Evolutionary conservation across 2,888 invertebrate species (phyloP), one percentile per base, ranked within the genome.

Genomic region (Acronicta psi): DNA sequence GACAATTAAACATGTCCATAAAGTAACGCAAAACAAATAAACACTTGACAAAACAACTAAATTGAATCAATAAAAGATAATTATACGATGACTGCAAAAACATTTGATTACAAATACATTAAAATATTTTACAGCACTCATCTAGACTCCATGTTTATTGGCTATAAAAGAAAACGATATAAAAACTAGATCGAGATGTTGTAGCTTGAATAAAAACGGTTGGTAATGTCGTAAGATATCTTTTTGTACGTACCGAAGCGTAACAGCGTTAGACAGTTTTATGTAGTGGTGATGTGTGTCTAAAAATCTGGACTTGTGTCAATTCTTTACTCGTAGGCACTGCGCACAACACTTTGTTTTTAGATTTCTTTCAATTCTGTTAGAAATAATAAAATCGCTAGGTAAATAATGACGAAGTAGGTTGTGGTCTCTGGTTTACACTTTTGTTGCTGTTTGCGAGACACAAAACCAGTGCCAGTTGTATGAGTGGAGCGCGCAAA

Each of bases 161-260:
- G 13, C 36, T 44, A 34, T 40, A 36, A 53, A 51, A 56, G 44
- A 52, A 46, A 42, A 41, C 29, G 38, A 16, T n/a, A 50, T 2
- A 29, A 54, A 52, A 58, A 51, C 54, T 68, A 54, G 67, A 59
- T n/a, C 43, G 25, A 41, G 59, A 47, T 47, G n/a, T 37, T 68
- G 40, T 41, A 51, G 54, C 54, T 68, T 69, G 38, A 55, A 59
- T 64, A 70, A 69, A 54, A 47, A 54, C 54, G 20, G 64, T 50
- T n/a, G n/a, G n/a, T n/a, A n/a, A n/a, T n/a, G n/a, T n/a, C n/a
- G n/a, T n/a, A n/a, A n/a, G n/a, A n/a, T n/a, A n/a, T n/a, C n/a
- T n/a, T n/a, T n/a, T n/a, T n/a, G n/a, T n/a, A n/a, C n/a, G n/a
- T n/a, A n/a, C n/a, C n/a, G n/a, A n/a, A n/a, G n/a, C n/a, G n/a